Evolutionary conservation across 1,140 invertebrate species (phyloP).

Genomic region (Drosophila teissieri): DNA sequence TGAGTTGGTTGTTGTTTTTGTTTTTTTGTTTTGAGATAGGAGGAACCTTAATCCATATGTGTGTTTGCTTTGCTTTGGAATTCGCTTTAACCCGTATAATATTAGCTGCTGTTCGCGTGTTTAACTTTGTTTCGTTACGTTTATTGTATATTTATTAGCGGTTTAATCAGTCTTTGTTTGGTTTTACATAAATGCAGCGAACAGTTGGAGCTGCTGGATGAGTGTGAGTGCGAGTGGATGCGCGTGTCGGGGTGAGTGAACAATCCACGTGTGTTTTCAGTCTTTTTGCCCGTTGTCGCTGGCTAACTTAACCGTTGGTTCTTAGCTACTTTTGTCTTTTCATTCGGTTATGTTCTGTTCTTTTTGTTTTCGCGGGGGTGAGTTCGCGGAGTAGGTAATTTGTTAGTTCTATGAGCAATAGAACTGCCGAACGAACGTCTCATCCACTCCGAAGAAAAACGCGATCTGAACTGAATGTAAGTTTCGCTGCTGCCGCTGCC

Average conservation of each 20-base stretch:
- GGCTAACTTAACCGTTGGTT: constrained; percentile 48
- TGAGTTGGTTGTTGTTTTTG: constrained; percentile 33
- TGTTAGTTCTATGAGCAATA: constrained; percentile 4
- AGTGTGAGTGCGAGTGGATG: constrained; percentile 19
- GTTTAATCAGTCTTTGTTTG: constrained; percentile 75
- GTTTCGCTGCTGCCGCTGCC: too few relatives aligned
- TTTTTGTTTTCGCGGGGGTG: constrained; percentile 33
- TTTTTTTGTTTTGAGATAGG: constrained; percentile 35
- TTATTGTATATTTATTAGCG: constrained; percentile 70
- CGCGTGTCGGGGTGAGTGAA: constrained; percentile 29
- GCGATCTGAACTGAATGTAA: background rate
- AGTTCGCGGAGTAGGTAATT: constrained; percentile 12
- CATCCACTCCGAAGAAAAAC: constrained; percentile 6
- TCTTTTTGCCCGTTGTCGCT: constrained; percentile 43
- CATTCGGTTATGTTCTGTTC: constrained; percentile 42
- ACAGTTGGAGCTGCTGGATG: constrained; percentile 64
- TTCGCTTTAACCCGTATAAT: constrained; percentile 71
- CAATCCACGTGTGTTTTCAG: constrained; percentile 59
- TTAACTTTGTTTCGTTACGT: constrained; percentile 58
- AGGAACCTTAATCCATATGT: constrained; percentile 84
- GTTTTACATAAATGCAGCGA: constrained; percentile 57
- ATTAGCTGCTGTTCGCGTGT: constrained; percentile 49
- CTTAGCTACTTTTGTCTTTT: constrained; percentile 23
- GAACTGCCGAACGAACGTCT: constrained; percentile 4
- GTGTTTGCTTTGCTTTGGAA: constrained; percentile 51